Evolutionary conservation across 1,140 invertebrate species (phyloP).

Genomic region (Paralvinella palmiformis): DNA sequence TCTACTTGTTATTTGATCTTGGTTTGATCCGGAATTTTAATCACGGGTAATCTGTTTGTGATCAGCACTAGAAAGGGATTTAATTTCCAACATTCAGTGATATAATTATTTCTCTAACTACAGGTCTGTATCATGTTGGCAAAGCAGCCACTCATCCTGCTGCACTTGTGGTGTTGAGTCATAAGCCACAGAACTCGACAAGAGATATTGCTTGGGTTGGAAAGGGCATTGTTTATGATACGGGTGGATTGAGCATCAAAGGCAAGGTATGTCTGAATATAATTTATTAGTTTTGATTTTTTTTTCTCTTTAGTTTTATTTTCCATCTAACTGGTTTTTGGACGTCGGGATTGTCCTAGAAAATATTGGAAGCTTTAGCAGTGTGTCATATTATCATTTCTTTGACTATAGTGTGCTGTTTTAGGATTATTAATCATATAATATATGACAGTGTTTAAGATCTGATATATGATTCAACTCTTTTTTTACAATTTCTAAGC

Average conservation of each 20-base stretch:
- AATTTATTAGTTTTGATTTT: not conserved
- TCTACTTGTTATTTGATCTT: too few relatives aligned
- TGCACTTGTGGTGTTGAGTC: conserved; percentile 70
- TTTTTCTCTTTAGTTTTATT: not conserved
- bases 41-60: not conserved
- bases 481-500: too few relatives aligned
- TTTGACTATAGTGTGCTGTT: too few relatives aligned
- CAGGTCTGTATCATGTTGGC: conserved; percentile 78
- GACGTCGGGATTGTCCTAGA: too few relatives aligned
- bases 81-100: not conserved
- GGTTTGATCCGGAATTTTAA: too few relatives aligned
- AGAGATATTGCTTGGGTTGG: conserved; percentile 82
- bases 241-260: conserved; percentile 86
- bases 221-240: conserved; percentile 89
- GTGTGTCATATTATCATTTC: too few relatives aligned
- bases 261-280: conserved; percentile 58
- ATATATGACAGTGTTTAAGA: too few relatives aligned
- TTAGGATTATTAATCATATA: too few relatives aligned
- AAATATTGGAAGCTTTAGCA: too few relatives aligned
- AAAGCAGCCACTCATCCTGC: conserved; percentile 70
- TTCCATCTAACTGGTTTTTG: too few relatives aligned
- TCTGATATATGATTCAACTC: too few relatives aligned
- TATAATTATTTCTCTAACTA: not conserved
- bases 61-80: not conserved
- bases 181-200: conserved; percentile 59